Conservation (phyloP, 1,140 invertebrate genomes). For the Bombus picipes region DNA sequence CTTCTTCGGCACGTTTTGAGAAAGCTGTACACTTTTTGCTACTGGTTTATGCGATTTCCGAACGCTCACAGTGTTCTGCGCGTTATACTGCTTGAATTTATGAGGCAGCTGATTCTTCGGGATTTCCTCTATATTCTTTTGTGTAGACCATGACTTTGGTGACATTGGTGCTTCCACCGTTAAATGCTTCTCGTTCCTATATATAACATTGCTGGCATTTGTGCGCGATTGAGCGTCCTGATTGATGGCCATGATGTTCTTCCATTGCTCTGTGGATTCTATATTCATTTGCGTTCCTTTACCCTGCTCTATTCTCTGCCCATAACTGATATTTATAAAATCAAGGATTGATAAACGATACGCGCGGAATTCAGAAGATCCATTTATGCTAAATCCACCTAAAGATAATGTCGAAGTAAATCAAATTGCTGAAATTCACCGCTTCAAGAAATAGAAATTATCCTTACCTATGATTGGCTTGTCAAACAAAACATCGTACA, state of each 20-base stretch:
- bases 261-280: background rate
- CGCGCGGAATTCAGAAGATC: conserved; percentile 81
- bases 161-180: background rate
- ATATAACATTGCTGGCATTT: conserved; percentile 25
- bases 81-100: conserved; percentile 16
- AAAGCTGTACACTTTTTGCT: background rate
- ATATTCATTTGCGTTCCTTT: background rate
- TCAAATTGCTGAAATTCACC: background rate
- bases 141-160: conserved; percentile 18
- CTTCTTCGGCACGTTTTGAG: conserved; percentile 18
- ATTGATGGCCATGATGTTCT: background rate
- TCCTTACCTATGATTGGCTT: conserved; percentile 84
- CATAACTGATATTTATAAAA: conserved; percentile 86
- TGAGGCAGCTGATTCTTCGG: background rate
- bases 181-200: conserved; percentile 22
- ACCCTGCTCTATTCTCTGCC: conserved; percentile 78
- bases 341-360: conserved; percentile 83
- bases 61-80: background rate
- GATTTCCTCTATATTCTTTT: conserved; percentile 32
- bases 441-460: background rate
- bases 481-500: conserved; percentile 91
- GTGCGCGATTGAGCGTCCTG: background rate
- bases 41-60: background rate
- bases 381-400: conserved; percentile 85
- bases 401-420: background rate